phyloP scores from a whole-genome alignment of 2,113 vertebrate species.

The Myrmecobius fasciatus region DNA sequence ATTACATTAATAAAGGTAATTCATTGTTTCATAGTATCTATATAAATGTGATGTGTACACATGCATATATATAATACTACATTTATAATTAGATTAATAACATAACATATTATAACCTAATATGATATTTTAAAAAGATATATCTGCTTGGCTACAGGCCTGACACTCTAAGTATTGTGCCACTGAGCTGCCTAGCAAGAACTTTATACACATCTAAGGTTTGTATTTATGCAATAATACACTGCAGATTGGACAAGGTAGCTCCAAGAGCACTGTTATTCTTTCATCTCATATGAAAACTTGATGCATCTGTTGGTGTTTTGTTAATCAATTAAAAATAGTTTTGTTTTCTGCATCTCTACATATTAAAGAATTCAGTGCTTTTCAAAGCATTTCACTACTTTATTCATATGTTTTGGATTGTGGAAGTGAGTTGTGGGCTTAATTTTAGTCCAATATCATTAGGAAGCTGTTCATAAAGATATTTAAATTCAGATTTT shows the following conservation, averaged over 20 bases:
- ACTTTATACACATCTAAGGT: not conserved
- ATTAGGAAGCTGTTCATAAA: not conserved
- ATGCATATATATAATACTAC: not conserved
- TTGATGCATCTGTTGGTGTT: not conserved
- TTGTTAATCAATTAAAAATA: not conserved
- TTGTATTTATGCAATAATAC: not conserved
- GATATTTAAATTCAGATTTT: not conserved
- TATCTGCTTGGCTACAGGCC: not conserved
- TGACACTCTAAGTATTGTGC: not conserved
- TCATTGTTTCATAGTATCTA: not conserved
- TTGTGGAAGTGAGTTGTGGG: not conserved
- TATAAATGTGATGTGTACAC: not conserved
- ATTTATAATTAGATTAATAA: not conserved
- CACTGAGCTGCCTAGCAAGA: not conserved
- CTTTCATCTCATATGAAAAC: not conserved
- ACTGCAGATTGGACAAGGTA: not conserved
- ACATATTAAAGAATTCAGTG: not conserved
- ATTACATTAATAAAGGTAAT: not conserved
- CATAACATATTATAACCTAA: too few species aligned
- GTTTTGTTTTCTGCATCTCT: not conserved
- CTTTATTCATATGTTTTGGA: not conserved
- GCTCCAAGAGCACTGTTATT: not conserved
- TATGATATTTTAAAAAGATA: not conserved
- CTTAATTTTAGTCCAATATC: not conserved
- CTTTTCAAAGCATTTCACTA: not conserved